Base-by-base conservation (phyloP, 2,888 invertebrate species). In the Portevinia maculata region DNA sequence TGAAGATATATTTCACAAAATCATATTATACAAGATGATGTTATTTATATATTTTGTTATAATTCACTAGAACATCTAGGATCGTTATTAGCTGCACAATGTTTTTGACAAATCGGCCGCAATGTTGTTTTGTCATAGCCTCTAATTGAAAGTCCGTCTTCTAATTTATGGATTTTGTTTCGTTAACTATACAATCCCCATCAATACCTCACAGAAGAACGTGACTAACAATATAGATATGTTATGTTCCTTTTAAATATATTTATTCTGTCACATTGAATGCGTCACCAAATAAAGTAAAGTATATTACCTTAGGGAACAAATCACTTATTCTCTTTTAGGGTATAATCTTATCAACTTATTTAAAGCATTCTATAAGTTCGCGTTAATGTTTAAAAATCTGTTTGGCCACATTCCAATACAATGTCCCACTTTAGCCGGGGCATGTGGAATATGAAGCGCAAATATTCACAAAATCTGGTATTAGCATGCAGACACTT, bases 381-480 rank as follows among this genome's bases (percentile, higher is more conserved):
- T 62, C 67, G 50, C 60, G 65, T 59, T 55, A 73, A 73, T 83
- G 62, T 73, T 78, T 13, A 48, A 52, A 65, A 78, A 71, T 71
- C 67, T 37, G 55, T 78, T 83, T 83, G 83, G 83, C 71, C 67
- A 39, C 9, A 78, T 32, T 83, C 83, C 83, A 83, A 83, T 52
- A 62, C 21, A 67, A 83, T 83, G 83, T 83, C 76, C 78, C 55
- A 69, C 60, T 83, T 83, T 50, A 44, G 55, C 17, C 65, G 3
- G 48, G 71, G 55, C 65, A 59, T 59, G 69, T 64, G 70, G 53
- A 34, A 53, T 48, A 73, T 60, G 52, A 70, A 55, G 46, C 37
- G 32, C 60, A 53, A 67, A 32, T 8, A 48, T 19, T 50, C 28
- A 55, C 13, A 48, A n/a, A n/a, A 39, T 37, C 76, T 65, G 65